A percentile compares a stretch with the other conserved stretches of the same genome.
Conservation (phyloP, 2,888 invertebrate genomes). For the Latrodectus elegans region DNA sequence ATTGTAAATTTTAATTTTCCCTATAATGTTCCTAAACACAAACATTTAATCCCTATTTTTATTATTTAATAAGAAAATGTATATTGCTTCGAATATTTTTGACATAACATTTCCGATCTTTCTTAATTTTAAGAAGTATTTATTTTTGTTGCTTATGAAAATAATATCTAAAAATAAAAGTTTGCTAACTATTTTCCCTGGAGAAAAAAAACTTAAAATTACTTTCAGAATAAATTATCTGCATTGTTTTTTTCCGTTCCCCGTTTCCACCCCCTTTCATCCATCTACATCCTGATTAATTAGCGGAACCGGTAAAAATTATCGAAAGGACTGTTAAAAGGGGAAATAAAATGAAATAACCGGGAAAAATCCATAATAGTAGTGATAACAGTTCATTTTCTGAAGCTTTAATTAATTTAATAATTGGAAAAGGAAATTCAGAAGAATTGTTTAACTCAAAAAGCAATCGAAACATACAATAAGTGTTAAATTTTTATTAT, state of each 20-base stretch:
- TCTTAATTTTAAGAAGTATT: too few relatives aligned
- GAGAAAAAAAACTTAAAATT: too few relatives aligned
- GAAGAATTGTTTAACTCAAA: constrained; percentile 26
- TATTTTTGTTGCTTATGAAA: too few relatives aligned
- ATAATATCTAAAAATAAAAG: too few relatives aligned
- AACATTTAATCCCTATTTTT: too few relatives aligned
- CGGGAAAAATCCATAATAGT: constrained; percentile 28
- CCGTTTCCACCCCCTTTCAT: background rate
- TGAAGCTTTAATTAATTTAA: constrained; percentile 58
- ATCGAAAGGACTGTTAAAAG: constrained; percentile 26
- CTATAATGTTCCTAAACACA: too few relatives aligned
- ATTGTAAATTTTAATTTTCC: too few relatives aligned
- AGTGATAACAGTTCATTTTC: constrained; percentile 41
- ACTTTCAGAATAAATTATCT: too few relatives aligned
- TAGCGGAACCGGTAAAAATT: constrained; percentile 47
- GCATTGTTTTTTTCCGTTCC: constrained; percentile 10
- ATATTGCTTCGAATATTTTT: too few relatives aligned
- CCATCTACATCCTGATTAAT: constrained; percentile 21
- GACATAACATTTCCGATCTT: too few relatives aligned
- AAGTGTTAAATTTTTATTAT: constrained; percentile 22
- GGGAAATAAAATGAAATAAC: constrained; percentile 4
- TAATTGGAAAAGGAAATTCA: constrained; percentile 42
- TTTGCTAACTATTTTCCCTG: too few relatives aligned
- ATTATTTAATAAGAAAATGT: too few relatives aligned
- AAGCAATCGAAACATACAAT: constrained; percentile 54